These are phyloP conservation scores for Schizaphis graminum DNA, from an alignment of 2,888 invertebrate genomes.

Conservation along the genomic window DNA sequence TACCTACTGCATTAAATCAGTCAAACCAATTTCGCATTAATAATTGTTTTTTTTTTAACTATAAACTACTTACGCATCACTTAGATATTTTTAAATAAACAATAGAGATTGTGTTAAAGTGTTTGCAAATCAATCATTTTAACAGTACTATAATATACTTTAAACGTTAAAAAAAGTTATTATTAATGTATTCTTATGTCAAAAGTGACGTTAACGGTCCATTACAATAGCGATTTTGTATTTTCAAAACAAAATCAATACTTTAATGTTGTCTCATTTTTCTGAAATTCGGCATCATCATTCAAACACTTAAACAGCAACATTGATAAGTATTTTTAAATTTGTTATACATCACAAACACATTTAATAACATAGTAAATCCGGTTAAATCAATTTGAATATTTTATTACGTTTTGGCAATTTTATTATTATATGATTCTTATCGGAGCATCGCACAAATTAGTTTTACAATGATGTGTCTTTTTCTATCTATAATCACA, in stretches of 20 bases:
- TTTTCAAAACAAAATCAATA: slow-evolving; percentile 9
- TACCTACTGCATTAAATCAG: not conserved
- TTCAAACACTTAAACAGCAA: not conserved
- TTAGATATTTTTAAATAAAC: not conserved
- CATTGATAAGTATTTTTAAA: not conserved
- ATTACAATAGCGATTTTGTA: not conserved
- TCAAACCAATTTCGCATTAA: not conserved
- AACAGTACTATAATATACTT: not conserved
- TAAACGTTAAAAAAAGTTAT: not conserved
- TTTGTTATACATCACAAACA: not conserved
- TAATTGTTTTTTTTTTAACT: not conserved
- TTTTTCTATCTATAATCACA: not conserved
- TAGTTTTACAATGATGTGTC: too few species aligned
- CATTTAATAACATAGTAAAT: not conserved
- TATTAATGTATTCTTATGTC: not conserved
- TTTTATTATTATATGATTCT: not conserved
- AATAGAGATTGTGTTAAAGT: not conserved
- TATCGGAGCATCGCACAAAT: not conserved
- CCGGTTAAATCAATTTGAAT: not conserved
- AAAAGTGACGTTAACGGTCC: not conserved
- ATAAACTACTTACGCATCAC: not conserved
- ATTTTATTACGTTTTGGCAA: not conserved
- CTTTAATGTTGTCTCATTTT: not conserved
- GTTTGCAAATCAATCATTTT: slow-evolving; percentile 3
- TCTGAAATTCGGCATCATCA: not conserved